These are phyloP conservation scores for Choristoneura rosaceana DNA, from an alignment of 2,888 invertebrate species.

Conservation along the genomic window DNA sequence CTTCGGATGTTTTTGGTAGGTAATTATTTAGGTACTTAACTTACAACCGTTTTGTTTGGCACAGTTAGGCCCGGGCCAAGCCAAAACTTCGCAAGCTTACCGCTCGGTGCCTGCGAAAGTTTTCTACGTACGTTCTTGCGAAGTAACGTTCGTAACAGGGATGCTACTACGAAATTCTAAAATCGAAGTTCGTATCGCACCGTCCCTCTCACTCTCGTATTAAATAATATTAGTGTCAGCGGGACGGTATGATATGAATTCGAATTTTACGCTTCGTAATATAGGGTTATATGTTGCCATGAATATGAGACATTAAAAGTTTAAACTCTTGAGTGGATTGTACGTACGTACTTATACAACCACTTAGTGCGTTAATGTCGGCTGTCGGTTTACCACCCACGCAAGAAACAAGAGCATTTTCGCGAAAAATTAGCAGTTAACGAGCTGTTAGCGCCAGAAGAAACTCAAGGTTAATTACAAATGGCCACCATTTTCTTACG, in stretches of 20 bases:
- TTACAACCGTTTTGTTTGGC: not conserved
- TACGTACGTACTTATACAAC: conserved; percentile 5
- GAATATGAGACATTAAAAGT: conserved; percentile 2
- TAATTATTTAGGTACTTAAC: too few relatives aligned
- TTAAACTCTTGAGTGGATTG: conserved; percentile 1
- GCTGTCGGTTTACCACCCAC: conserved; percentile 3
- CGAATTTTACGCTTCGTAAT: too few relatives aligned
- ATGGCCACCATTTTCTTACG: not conserved
- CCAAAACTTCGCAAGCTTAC: not conserved
- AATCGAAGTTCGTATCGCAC: too few relatives aligned
- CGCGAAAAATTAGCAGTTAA: conserved; percentile 2
- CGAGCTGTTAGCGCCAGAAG: conserved; percentile 7
- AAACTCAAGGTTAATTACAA: conserved; percentile 2
- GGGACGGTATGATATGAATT: too few relatives aligned
- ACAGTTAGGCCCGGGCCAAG: too few relatives aligned
- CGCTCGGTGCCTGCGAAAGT: not conserved
- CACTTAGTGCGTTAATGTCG: conserved; percentile 2
- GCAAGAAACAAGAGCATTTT: conserved; percentile 1
- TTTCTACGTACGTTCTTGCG: not conserved
- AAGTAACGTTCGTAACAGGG: not conserved
- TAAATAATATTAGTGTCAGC: too few relatives aligned
- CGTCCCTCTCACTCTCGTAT: too few relatives aligned
- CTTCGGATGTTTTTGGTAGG: too few relatives aligned
- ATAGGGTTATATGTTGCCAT: not conserved
- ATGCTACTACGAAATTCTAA: too few relatives aligned